These are phyloP conservation scores for Danio tinwini DNA, from an alignment of 2,797 vertebrate species.

Conservation along the genomic window DNA sequence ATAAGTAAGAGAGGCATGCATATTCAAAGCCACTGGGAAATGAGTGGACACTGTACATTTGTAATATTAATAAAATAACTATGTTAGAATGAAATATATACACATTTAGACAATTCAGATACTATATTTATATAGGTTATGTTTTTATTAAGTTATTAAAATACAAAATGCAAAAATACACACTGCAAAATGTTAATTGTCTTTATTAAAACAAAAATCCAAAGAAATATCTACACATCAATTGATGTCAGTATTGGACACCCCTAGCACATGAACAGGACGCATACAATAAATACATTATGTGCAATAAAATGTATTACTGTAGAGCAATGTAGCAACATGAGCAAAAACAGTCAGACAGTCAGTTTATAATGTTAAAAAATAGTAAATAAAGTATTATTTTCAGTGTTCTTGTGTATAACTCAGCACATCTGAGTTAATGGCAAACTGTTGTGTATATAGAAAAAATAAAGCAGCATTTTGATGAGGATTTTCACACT, in stretches of 20 bases:
- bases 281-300: not conserved
- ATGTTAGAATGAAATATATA: too few species aligned
- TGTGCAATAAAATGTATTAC: slow-evolving; percentile 20
- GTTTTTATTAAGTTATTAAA: too few species aligned
- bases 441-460: not conserved
- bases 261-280: slow-evolving; percentile 9
- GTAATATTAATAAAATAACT: too few species aligned
- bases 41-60: too few species aligned
- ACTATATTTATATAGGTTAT: too few species aligned
- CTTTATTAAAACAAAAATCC: not conserved
- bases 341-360: not conserved
- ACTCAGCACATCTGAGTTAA: not conserved
- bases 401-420: slow-evolving; percentile 7
- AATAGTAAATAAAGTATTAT: slow-evolving; percentile 13
- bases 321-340: not conserved
- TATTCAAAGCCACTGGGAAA: too few species aligned
- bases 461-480: not conserved
- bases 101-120: too few species aligned
- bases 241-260: not conserved
- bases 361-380: not conserved
- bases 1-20: too few species aligned
- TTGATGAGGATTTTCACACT: slow-evolving; percentile 7
- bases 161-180: too few species aligned
- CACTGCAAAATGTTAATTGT: too few species aligned
- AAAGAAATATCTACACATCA: not conserved